Conservation (phyloP, 1,140 invertebrate species). For the Papilio glaucus region DNA sequence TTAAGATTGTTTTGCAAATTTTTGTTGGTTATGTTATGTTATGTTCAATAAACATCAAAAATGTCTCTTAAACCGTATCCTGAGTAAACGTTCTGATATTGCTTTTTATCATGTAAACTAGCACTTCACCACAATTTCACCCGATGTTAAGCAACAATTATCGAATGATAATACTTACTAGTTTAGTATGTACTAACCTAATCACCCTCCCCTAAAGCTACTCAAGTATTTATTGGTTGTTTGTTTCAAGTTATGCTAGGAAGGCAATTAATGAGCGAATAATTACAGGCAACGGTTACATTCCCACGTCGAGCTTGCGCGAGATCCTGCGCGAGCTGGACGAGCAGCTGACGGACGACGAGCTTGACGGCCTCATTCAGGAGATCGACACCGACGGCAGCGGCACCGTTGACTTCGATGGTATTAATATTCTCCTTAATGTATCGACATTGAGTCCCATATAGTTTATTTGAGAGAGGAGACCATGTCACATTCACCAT, state of each 20-base stretch:
- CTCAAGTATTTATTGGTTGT: not conserved
- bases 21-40: no score
- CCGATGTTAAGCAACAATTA: not conserved
- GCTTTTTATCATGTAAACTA: not conserved
- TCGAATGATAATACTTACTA: not conserved
- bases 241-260: not conserved
- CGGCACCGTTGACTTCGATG: conserved; percentile 87
- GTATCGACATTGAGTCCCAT: no score
- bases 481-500: no score
- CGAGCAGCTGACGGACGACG: conserved; percentile 95
- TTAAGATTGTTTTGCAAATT: no score
- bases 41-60: not conserved
- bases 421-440: conserved; percentile 63
- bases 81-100: no score
- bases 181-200: not conserved
- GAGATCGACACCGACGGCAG: conserved; percentile 98
- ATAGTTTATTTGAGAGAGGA: conserved; percentile 10
- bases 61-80: no score
- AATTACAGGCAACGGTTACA: conserved; percentile 94
- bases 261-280: not conserved
- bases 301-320: conserved; percentile 94
- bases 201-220: no score
- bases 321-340: conserved; percentile 96
- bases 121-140: not conserved
- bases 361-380: conserved; percentile 97